phyloP scores from a whole-genome alignment of 2,113 vertebrate species.

The Halichoeres trimaculatus region DNA sequence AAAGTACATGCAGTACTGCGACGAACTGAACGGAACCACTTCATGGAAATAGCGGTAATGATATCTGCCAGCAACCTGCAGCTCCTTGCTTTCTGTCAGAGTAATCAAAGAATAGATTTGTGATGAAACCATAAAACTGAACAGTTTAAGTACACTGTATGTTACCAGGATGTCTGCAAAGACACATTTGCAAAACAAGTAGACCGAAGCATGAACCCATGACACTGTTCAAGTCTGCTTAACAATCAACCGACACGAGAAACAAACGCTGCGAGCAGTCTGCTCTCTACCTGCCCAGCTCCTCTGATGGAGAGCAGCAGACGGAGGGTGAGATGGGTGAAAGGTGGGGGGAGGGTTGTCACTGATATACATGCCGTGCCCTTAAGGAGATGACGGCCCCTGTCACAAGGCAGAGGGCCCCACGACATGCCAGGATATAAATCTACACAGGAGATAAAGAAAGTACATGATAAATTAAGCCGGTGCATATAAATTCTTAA shows the following conservation, averaged over 20 bases:
- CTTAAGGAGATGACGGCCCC: conserved; percentile 97
- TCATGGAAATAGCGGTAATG: too few species aligned
- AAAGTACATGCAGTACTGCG: too few species aligned
- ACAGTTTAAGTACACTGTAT: too few species aligned
- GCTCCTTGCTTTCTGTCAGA: too few species aligned
- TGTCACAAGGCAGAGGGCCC: conserved; percentile 91
- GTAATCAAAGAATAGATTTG: too few species aligned
- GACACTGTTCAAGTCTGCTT: neutral
- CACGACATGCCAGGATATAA: conserved; percentile 96
- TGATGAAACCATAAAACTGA: too few species aligned
- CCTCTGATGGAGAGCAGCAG: conserved; percentile 89
- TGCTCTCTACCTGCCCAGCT: conserved; percentile 79
- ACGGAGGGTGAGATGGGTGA: conserved; percentile 67
- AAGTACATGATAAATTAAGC: conserved; percentile 99
- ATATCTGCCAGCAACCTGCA: too few species aligned
- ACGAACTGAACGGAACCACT: too few species aligned
- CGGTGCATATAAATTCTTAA: conserved; percentile 99
- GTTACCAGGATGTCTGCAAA: neutral
- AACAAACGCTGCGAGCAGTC: conserved; percentile 50
- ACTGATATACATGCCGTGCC: conserved; percentile 96
- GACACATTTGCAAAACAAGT: conserved; percentile 8
- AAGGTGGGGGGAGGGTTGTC: conserved; percentile 83
- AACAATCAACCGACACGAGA: conserved; percentile 49
- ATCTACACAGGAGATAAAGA: conserved; percentile 98
- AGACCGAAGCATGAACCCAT: neutral